Percentiles rank a stretch among this genome's conserved stretches.
phyloP scores from a whole-genome alignment of 2,888 invertebrate species.

The Herminia tarsipennalis region DNA sequence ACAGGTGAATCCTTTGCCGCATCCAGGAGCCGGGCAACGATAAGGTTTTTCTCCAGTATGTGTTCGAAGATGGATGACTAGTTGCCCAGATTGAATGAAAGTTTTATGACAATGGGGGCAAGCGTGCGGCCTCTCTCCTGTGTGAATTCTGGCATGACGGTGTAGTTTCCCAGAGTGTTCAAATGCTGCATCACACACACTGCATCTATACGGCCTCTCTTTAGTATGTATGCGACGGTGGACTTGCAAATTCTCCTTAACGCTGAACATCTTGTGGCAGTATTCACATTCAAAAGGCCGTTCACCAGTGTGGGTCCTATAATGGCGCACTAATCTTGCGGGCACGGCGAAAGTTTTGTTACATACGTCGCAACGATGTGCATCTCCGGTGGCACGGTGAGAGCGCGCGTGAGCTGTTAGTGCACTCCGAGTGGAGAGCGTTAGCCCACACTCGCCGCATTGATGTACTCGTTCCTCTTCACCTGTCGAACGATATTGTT shows the following conservation, averaged over 20 bases:
- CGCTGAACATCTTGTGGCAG: constrained; percentile 96
- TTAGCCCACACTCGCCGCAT: constrained; percentile 91
- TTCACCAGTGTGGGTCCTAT: constrained; percentile 96
- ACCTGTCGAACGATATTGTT: constrained; percentile 76
- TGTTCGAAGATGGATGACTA: constrained; percentile 96
- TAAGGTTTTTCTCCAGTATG: constrained; percentile 96
- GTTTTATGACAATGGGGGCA: constrained; percentile 95
- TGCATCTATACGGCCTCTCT: constrained; percentile 95
- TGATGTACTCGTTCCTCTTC: constrained; percentile 80
- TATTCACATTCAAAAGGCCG: constrained; percentile 96
- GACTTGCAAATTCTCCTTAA: constrained; percentile 96
- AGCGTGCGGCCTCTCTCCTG: constrained; percentile 95
- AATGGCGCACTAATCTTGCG: constrained; percentile 93
- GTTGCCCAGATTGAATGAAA: constrained; percentile 95
- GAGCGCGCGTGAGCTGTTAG: constrained; percentile 89
- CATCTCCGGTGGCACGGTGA: constrained; percentile 85
- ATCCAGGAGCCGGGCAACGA: constrained; percentile 91
- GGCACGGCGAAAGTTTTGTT: constrained; percentile 96
- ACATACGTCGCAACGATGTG: constrained; percentile 95
- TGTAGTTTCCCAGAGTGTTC: constrained; percentile 96
- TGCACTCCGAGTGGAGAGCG: constrained; percentile 90
- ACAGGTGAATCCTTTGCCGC: constrained; percentile 96
- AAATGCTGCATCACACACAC: constrained; percentile 94
- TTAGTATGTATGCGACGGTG: constrained; percentile 96
- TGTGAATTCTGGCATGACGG: constrained; percentile 96